Percentiles rank a stretch among this genome's conserved stretches.
These are phyloP conservation scores for Rhyzopertha dominica DNA, from an alignment of 1,140 invertebrate genomes.

Conservation along the genomic window DNA sequence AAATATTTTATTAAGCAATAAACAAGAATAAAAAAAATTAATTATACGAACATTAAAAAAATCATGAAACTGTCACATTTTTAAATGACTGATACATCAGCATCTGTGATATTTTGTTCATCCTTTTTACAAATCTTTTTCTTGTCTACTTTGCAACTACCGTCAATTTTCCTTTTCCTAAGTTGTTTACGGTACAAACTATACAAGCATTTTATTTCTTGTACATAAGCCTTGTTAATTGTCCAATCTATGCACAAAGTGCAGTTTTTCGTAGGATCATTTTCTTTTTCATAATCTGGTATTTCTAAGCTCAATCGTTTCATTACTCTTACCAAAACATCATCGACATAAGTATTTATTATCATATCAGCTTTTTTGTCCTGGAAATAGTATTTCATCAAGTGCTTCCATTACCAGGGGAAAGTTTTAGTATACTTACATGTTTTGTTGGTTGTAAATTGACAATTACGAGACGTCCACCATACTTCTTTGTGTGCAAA, in stretches of 20 bases:
- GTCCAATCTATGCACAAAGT: slow-evolving; percentile 58
- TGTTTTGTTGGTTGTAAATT: slow-evolving; percentile 97
- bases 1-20: no score
- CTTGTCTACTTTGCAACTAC: no score
- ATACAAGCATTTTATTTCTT: slow-evolving; percentile 47
- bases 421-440: slow-evolving; percentile 54
- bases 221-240: slow-evolving; percentile 50
- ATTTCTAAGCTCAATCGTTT: slow-evolving; percentile 67
- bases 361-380: slow-evolving; percentile 88
- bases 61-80: no score
- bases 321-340: slow-evolving; percentile 73
- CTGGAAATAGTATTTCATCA: slow-evolving; percentile 46
- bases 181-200: slow-evolving; percentile 24
- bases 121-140: no score
- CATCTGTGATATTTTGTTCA: no score
- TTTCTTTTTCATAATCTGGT: slow-evolving; percentile 59
- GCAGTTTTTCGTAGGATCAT: slow-evolving; percentile 65
- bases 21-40: no score
- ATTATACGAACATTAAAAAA: no score
- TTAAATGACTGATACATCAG: no score
- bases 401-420: slow-evolving; percentile 4
- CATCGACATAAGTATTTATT: slow-evolving; percentile 87
- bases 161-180: slow-evolving; percentile 26
- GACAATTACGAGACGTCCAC: slow-evolving; percentile 86
- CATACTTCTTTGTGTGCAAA: slow-evolving; percentile 79